Evolutionary conservation across 2,888 invertebrate genomes (phyloP), one percentile per base, ranked within the genome.

Genomic region (Aricia artaxerxes): DNA sequence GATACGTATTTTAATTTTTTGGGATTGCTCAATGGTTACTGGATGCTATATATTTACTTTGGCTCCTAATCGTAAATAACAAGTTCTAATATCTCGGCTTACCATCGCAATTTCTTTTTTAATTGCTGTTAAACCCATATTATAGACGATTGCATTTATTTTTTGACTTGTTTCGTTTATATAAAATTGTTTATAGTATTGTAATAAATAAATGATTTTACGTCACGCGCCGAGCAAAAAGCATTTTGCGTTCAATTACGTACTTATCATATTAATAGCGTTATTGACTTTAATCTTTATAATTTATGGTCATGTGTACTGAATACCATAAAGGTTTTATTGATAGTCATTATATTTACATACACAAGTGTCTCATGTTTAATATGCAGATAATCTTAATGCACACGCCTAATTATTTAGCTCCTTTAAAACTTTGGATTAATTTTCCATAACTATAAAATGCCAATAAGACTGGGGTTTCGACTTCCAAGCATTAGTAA

Each of bases 211-310:
- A 78, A 80, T 79, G 49, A 53, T 49, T 75, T 75, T 75, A 75
- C 75, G 78, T 80, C 77, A 80, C 78, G 79, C 80, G 79, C 81
- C 79, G 78, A 78, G 80, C 78, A 82, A 82, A 83, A 81, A 82
- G 82, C 82, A 84, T 86, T 88, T 89, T 88, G 75, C 88, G 87
- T 88, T 86, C 90, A 87, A 75, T 49, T 75, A 75, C 49, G 53
- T 75, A 88, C 89, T 90, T 91, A 91, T 91, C 89, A 91, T 92
- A 91, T 90, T 86, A 89, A 90, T 90, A 87, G 91, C 90, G 89
- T 88, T 92, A 92, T 92, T 92, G 92, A 92, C 92, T 92, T 92
- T 92, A 93, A 92, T 92, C 91, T 92, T 87, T 86, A 88, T 88
- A 92, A 92, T 92, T 91, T 92, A 93, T 91, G 90, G 90, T 88